Evolutionary conservation across 1,140 invertebrate genomes (phyloP).

Genomic region (Trissolcus basalis): DNA sequence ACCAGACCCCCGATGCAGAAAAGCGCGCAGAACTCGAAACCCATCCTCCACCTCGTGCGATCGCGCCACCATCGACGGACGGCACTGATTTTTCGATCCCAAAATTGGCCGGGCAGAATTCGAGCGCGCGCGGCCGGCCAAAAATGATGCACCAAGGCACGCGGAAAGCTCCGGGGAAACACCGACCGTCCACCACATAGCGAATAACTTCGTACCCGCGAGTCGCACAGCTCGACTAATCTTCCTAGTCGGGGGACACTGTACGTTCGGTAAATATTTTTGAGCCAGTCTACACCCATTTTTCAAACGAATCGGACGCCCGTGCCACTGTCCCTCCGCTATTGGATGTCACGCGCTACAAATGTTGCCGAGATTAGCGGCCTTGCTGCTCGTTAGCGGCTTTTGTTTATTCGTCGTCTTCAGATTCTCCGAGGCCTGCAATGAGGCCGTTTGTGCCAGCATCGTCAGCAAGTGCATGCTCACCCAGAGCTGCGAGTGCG

Average conservation of each 20-base stretch:
- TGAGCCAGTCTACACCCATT: constrained; percentile 53
- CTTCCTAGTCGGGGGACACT: constrained; percentile 14
- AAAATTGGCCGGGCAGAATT: background rate
- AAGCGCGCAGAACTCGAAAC: constrained; percentile 37
- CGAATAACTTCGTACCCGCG: constrained; percentile 19
- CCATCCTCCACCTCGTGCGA: constrained; percentile 20
- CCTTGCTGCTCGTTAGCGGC: constrained; percentile 9
- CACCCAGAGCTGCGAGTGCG: constrained; percentile 96
- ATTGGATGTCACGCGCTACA: constrained; percentile 23
- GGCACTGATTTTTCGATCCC: constrained; percentile 8
- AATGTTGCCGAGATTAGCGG: constrained; percentile 35
- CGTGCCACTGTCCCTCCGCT: constrained; percentile 5
- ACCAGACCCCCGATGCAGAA: constrained; percentile 33
- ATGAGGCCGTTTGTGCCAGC: constrained; percentile 93
- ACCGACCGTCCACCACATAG: background rate
- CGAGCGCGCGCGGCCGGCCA: background rate
- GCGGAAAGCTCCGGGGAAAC: constrained; percentile 22
- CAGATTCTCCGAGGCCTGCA: constrained; percentile 78
- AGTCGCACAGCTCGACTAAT: constrained; percentile 28
- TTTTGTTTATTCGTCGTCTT: constrained; percentile 24
- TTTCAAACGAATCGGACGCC: constrained; percentile 52
- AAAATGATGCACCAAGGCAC: constrained; percentile 9
- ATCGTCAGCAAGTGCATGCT: constrained; percentile 97
- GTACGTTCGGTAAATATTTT: constrained; percentile 54
- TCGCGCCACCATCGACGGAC: constrained; percentile 9